Base-by-base conservation (phyloP, 2,888 invertebrate species). In the Xestia ashworthii region DNA sequence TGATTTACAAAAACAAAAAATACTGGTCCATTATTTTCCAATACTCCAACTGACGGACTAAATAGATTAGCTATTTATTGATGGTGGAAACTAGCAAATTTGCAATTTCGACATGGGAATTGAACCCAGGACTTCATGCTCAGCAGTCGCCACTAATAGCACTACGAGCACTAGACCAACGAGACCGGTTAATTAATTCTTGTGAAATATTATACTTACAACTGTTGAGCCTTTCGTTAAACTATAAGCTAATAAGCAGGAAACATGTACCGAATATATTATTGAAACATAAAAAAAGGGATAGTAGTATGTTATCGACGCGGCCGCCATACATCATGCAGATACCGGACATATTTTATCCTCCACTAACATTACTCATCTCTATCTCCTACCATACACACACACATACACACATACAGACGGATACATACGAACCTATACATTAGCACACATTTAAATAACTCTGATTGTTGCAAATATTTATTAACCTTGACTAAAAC, bases 391-490 rank as follows among this genome's bases (percentile, higher is more conserved):
- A 44, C 48, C 60, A 50, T 32, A 44, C 44, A 44, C 32, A 32
- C 32, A 32, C 3, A 73, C 53, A 55, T n/a, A 68, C 50, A 46
- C 22, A 69, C n/a, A 32, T 38, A 55, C 66, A 46, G 32, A n/a
- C 65, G n/a, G 70, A 73, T 65, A 80, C 67, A 68, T 65, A 69
- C 50, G 5, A 44, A 65, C 46, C 55, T 38, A n/a, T 55, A 46
- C 71, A 85, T 81, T 85, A 48, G 19, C 72, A 83, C 73, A 81
- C 65, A 82, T 85, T 81, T 58, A 66, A 77, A 82, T 69, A 78
- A 60, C 71, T 67, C 67, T 41, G 53, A 50, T 71, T 67, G 70
- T 82, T 78, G 84, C 78, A 70, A 81, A 87, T 79, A 81, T 86
- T 89, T 83, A 81, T 78, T 78, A 53, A 73, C 77, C 76, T 79